Percentiles rank a stretch among this genome's conserved stretches.
These are phyloP conservation scores for Camponotus floridanus DNA, from an alignment of 1,140 invertebrate species.

Conservation along the genomic window DNA sequence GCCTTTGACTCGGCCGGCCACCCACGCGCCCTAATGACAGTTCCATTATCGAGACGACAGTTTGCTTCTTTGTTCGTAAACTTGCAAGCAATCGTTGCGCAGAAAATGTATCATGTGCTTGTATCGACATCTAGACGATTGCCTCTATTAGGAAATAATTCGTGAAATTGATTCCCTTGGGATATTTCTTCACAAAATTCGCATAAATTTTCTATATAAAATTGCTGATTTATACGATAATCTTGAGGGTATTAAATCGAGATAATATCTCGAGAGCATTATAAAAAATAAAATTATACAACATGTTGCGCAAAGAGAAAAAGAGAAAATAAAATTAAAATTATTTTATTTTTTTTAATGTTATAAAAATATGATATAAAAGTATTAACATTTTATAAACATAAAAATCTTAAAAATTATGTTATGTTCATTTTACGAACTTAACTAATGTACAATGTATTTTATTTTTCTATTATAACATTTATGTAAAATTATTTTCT, in stretches of 20 bases:
- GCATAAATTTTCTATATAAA: constrained; percentile 17
- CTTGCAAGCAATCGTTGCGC: constrained; percentile 49
- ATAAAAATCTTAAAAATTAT: not conserved
- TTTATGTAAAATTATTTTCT: too few relatives aligned
- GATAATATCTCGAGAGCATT: not conserved
- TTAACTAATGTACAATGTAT: too few relatives aligned
- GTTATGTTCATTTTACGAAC: too few relatives aligned
- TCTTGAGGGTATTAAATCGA: not conserved
- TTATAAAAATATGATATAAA: not conserved
- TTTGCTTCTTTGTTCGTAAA: constrained; percentile 66
- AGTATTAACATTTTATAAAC: not conserved
- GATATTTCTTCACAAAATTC: not conserved
- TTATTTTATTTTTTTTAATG: not conserved
- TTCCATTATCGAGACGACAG: constrained; percentile 57
- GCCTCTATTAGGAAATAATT: constrained; percentile 40
- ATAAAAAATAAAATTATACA: not conserved
- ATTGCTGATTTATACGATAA: not conserved
- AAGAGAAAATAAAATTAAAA: not conserved
- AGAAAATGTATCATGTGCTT: constrained; percentile 50
- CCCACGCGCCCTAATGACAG: constrained; percentile 59
- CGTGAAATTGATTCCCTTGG: constrained; percentile 18
- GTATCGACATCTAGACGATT: constrained; percentile 55
- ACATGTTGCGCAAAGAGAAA: not conserved
- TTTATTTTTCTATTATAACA: too few relatives aligned
- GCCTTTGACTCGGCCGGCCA: constrained; percentile 63